Conservation (phyloP, 2,797 vertebrate genomes). For the Microctenopoma lineatum region DNA sequence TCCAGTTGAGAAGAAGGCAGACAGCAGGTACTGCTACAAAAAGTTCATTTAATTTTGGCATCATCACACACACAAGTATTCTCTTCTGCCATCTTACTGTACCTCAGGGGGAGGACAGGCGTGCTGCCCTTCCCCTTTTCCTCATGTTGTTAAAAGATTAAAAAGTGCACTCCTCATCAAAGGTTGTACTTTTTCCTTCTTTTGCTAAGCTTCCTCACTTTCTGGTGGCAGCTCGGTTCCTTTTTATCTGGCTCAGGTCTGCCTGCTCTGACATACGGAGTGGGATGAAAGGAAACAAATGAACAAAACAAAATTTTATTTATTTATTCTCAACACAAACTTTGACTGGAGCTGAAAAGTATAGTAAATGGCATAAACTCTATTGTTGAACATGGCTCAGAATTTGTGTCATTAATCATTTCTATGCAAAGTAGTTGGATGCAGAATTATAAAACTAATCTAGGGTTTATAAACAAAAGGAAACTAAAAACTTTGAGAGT, state of each 20-base stretch:
- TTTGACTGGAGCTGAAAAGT: constrained; percentile 73
- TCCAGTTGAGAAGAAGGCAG: constrained; percentile 38
- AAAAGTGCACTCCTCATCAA: constrained; percentile 72
- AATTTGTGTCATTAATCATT: constrained; percentile 70
- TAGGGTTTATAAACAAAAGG: constrained; percentile 34
- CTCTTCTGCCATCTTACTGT: constrained; percentile 14
- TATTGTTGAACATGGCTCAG: constrained; percentile 66
- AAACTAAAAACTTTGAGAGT: constrained; percentile 19
- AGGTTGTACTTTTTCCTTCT: constrained; percentile 46
- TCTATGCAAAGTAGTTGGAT: constrained; percentile 56
- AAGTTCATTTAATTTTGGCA: constrained; percentile 45
- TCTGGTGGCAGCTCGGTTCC: constrained; percentile 55
- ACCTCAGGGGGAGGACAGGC: constrained; percentile 17
- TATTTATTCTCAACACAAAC: constrained; percentile 75
- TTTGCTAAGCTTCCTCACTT: constrained; percentile 62
- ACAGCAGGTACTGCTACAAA: constrained; percentile 43
- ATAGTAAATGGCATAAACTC: constrained; percentile 35
- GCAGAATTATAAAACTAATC: constrained; percentile 61
- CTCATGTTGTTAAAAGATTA: constrained; percentile 60
- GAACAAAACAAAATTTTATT: constrained; percentile 71
- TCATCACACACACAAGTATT: constrained; percentile 11
- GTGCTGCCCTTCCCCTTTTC: constrained; percentile 39
- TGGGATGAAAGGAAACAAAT: constrained; percentile 78
- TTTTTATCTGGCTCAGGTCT: constrained; percentile 65
- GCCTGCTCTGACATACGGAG: constrained; percentile 65